A percentile compares a stretch with the other conserved stretches of the same genome.
Evolutionary conservation across 2,113 vertebrate genomes (phyloP).

Genomic region (Trichomycterus rosablanca): DNA sequence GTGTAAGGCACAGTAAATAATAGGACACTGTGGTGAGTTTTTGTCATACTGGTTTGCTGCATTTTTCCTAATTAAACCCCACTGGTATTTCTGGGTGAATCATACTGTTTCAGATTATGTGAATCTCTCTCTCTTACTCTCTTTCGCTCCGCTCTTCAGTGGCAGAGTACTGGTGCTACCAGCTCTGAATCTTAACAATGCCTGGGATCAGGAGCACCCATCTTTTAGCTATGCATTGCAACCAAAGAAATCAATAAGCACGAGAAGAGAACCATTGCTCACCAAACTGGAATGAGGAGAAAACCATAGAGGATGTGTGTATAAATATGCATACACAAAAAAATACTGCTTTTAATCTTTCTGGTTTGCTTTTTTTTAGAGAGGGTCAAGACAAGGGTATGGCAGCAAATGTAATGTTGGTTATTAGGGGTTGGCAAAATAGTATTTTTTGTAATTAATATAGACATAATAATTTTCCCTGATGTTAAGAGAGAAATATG

Average conservation of each 20-base stretch:
- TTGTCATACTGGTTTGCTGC: neutral
- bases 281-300: conserved; percentile 42
- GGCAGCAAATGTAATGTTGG: no score
- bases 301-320: neutral
- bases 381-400: no score
- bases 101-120: conserved; percentile 31
- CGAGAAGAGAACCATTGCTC: conserved; percentile 41
- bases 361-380: no score
- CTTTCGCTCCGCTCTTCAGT: conserved; percentile 30
- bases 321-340: neutral
- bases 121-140: conserved; percentile 26
- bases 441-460: no score
- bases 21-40: neutral
- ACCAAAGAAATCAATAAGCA: conserved; percentile 48
- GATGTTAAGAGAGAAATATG: no score
- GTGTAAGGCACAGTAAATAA: conserved; percentile 3
- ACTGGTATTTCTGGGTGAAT: conserved; percentile 25
- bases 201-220: conserved; percentile 37
- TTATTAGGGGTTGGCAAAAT: no score
- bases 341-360: neutral
- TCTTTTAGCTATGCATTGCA: conserved; percentile 46
- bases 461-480: no score
- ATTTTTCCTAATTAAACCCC: conserved; percentile 17
- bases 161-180: conserved; percentile 37
- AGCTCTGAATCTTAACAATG: conserved; percentile 53